These are phyloP conservation scores for Pollenia angustigena DNA, from an alignment of 2,888 invertebrate genomes.

Conservation along the genomic window DNA sequence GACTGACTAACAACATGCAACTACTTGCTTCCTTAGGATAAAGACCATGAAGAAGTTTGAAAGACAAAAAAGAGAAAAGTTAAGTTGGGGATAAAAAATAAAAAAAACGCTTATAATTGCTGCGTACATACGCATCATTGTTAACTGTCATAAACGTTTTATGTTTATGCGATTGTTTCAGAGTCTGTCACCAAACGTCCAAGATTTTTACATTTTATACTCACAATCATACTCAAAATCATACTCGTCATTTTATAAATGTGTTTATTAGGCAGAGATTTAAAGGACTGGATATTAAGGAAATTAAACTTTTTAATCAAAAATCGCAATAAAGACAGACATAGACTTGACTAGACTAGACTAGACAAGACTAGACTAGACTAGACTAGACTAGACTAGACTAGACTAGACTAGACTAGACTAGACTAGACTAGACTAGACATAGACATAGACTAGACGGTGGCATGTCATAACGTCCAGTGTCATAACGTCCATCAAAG, in stretches of 20 bases:
- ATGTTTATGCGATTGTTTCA: constrained; percentile 64
- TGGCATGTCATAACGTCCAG: no score
- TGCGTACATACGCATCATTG: constrained; percentile 70
- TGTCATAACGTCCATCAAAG: no score
- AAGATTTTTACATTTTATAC: constrained; percentile 60
- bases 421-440: not conserved
- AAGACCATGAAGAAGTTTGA: constrained; percentile 9
- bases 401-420: no score
- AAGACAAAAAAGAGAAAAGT: not conserved
- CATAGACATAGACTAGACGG: not conserved
- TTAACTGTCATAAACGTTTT: constrained; percentile 73
- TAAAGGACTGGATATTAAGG: not conserved
- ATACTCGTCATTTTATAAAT: constrained; percentile 53
- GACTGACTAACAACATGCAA: constrained; percentile 14
- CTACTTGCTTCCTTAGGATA: constrained; percentile 58
- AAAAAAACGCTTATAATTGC: constrained; percentile 60
- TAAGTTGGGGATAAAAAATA: constrained; percentile 23
- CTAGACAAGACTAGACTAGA: no score
- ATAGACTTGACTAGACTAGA: no score
- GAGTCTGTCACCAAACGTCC: constrained; percentile 65
- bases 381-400: no score
- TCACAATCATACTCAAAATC: constrained; percentile 54
- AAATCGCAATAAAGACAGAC: not conserved
- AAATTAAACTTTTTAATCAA: no score
- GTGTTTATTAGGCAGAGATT: not conserved